These are phyloP conservation scores for Heliconius aoede DNA, from an alignment of 2,888 invertebrate genomes.

Conservation along the genomic window DNA sequence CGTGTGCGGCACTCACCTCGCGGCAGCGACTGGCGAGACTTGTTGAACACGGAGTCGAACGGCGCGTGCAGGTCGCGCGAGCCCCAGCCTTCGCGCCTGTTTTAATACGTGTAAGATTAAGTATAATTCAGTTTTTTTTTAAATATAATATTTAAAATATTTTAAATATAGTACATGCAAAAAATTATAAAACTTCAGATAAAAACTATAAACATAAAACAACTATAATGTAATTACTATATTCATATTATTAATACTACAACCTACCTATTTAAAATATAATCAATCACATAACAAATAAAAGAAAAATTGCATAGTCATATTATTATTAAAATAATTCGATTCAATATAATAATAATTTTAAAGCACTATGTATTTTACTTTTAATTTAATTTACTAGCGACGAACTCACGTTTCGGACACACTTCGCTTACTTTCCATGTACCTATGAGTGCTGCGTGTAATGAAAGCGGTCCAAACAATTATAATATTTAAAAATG, in stretches of 20 bases:
- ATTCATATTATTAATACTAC: not conserved
- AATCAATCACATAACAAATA: not conserved
- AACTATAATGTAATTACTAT: not conserved
- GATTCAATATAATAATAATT: not conserved
- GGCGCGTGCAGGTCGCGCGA: constrained; percentile 89
- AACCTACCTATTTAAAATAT: not conserved
- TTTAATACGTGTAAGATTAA: constrained; percentile 22
- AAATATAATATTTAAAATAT: not conserved
- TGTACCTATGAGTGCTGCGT: constrained; percentile 77
- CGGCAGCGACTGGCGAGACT: constrained; percentile 84
- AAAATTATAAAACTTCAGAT: too few species aligned
- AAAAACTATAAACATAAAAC: not conserved
- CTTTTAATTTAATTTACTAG: not conserved
- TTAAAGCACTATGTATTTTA: not conserved
- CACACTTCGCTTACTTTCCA: constrained; percentile 79
- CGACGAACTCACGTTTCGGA: constrained; percentile 76
- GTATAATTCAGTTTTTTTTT: not conserved
- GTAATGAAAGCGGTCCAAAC: constrained; percentile 53
- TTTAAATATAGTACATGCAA: not conserved
- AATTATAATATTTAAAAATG: constrained; percentile 3
- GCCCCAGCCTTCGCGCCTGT: constrained; percentile 80
- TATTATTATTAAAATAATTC: not conserved
- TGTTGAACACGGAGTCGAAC: constrained; percentile 89
- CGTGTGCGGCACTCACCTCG: constrained; percentile 85
- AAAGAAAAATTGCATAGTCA: not conserved